These are phyloP conservation scores for Ecliptopera silaceata DNA, from an alignment of 2,888 invertebrate species.

Conservation along the genomic window DNA sequence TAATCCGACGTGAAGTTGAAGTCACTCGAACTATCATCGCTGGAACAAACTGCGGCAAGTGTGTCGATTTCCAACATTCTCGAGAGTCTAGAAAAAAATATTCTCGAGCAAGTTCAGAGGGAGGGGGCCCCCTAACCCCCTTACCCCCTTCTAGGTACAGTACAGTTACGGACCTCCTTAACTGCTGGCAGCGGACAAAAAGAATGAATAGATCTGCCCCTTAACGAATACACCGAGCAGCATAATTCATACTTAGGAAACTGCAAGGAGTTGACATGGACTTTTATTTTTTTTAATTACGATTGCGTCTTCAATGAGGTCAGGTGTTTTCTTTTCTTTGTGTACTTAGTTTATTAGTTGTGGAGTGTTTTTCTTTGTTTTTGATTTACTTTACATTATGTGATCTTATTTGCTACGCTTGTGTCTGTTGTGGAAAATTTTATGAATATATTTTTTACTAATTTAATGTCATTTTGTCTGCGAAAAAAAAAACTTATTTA, in stretches of 20 bases:
- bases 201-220: constrained; percentile 83
- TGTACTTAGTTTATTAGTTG: constrained; percentile 13
- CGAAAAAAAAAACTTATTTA: too few relatives aligned
- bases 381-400: too few relatives aligned
- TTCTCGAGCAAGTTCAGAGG: constrained; percentile 79
- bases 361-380: background rate
- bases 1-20: constrained; percentile 59
- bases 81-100: constrained; percentile 80
- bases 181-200: constrained; percentile 80
- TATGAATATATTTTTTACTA: background rate
- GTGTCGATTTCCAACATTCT: constrained; percentile 80
- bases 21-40: constrained; percentile 79
- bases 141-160: constrained; percentile 38
- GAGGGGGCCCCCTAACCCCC: constrained; percentile 47
- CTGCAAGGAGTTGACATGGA: constrained; percentile 78
- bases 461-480: too few relatives aligned
- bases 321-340: constrained; percentile 38
- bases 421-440: too few relatives aligned
- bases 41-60: constrained; percentile 77
- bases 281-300: constrained; percentile 57
- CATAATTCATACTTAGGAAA: constrained; percentile 83
- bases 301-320: constrained; percentile 50
- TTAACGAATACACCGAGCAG: constrained; percentile 83
- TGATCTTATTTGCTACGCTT: too few relatives aligned
- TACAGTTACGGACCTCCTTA: constrained; percentile 73